Conservation (phyloP, 2,113 vertebrate species). For the Labeo catla region DNA sequence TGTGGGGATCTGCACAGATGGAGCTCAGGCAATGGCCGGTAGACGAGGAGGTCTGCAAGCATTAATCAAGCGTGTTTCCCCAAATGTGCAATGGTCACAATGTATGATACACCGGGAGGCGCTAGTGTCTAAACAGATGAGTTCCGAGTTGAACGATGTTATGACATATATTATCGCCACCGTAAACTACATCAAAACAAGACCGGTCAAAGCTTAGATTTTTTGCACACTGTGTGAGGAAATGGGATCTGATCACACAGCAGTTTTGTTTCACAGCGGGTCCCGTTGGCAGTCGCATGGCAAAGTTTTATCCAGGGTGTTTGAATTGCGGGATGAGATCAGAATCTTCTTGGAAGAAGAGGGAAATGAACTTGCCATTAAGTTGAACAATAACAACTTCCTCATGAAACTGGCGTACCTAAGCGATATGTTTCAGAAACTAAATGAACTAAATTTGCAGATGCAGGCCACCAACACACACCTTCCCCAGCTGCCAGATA, state of each 20-base stretch:
- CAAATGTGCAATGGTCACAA: neutral
- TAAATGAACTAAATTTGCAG: no score
- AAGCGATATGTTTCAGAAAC: no score
- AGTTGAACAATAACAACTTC: no score
- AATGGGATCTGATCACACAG: neutral
- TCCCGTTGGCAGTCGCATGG: neutral
- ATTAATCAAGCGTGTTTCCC: constrained; percentile 5
- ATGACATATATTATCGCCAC: neutral
- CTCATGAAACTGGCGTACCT: no score
- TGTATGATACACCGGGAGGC: neutral
- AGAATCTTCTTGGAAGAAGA: no score
- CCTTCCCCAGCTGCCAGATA: no score
- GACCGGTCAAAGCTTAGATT: no score
- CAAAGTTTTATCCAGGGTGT: constrained; percentile 17
- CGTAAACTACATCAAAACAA: neutral
- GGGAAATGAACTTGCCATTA: no score
- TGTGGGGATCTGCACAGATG: no score
- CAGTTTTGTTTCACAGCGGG: neutral
- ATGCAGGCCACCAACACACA: no score
- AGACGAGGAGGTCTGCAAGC: neutral
- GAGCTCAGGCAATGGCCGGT: neutral
- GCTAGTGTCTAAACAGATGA: constrained; percentile 1
- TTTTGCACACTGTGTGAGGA: neutral
- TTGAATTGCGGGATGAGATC: neutral
- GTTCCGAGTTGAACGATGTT: neutral